phyloP scores from a whole-genome alignment of 2,888 invertebrate species.

The Phyllotreta cruciferae region DNA sequence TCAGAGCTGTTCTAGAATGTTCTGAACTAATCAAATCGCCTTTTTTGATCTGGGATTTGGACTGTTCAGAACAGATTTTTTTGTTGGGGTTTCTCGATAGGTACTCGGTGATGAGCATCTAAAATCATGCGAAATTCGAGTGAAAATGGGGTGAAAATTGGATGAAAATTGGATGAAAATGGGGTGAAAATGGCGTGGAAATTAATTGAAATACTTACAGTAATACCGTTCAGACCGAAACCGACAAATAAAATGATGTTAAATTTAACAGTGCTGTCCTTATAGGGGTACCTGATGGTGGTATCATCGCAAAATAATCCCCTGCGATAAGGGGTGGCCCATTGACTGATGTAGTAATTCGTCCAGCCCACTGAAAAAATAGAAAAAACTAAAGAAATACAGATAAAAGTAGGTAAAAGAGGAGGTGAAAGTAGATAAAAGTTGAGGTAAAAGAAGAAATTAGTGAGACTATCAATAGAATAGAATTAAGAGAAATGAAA shows the following conservation, averaged over 20 bases:
- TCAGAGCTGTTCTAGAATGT: too few relatives aligned
- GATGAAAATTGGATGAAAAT: too few relatives aligned
- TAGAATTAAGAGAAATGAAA: too few relatives aligned
- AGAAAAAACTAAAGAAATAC: too few relatives aligned
- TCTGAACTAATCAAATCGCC: too few relatives aligned
- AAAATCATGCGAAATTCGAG: slow-evolving; percentile 47
- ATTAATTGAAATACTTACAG: neutral
- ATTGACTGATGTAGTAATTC: slow-evolving; percentile 75
- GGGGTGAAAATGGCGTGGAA: neutral
- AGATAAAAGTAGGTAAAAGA: too few relatives aligned
- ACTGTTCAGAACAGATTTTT: too few relatives aligned
- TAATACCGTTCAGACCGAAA: neutral
- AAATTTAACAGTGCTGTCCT: slow-evolving; percentile 3
- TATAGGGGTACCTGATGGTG: slow-evolving; percentile 79
- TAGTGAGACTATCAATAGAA: too few relatives aligned
- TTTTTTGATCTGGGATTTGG: too few relatives aligned
- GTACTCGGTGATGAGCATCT: slow-evolving; percentile 77
- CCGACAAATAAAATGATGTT: neutral
- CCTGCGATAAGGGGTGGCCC: slow-evolving; percentile 77
- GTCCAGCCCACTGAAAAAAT: slow-evolving; percentile 73
- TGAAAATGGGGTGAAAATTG: neutral
- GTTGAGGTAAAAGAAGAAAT: too few relatives aligned
- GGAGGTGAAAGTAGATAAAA: too few relatives aligned
- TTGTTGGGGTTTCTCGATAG: slow-evolving; percentile 63
- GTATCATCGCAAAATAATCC: slow-evolving; percentile 98